Base-by-base conservation (phyloP, 2,888 invertebrate genomes). In the Odontomyia ornata region DNA sequence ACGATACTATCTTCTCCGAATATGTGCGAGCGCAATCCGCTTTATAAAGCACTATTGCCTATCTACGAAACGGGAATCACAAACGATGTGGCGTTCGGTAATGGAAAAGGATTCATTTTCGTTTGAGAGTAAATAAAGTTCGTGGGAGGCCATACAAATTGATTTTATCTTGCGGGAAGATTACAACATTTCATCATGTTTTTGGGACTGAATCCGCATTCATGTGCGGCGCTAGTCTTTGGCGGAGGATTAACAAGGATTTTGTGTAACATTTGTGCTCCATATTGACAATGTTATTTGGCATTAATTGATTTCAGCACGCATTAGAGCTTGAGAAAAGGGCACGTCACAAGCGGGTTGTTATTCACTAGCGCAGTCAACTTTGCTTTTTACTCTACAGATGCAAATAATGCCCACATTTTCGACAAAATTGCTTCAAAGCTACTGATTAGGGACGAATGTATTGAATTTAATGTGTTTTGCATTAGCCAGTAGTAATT, bases 141-240 rank as follows among this genome's bases (percentile, higher is more conserved):
- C 52, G 52, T 47, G 65, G 75, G 77, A 56, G 65, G 77, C 69
- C 36, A 65, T 73, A 77, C 77, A 77, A 77, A 77, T 75, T 77
- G 77, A 77, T 75, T 77, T 56, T 75, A 75, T 77, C 75, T 64
- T 27, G 28, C 75, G 57, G 43, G 30, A 75, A 57, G 75, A 75
- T 75, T 77, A 77, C 57, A 67, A 21, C 67, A 52, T 69, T 75
- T 43, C 75, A 60, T 30, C 30, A 36, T 77, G 52, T 28, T 75
- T 76, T 27, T 43, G 18, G 7, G 3, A 9, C 1, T 3, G 36
- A 9, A 13, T 11, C 23, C 56, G 13, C 25, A 52, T 27, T 2
- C n/a, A 18, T 21, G 57, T 13, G 36, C 56, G 30, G 43, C 21
- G 7, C 47, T 23, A 52, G 52, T 27, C 21, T 47, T 67, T 36